These are phyloP conservation scores for Sebastes steindachneri DNA, from an alignment of 2,797 vertebrate species.

Conservation along the genomic window DNA sequence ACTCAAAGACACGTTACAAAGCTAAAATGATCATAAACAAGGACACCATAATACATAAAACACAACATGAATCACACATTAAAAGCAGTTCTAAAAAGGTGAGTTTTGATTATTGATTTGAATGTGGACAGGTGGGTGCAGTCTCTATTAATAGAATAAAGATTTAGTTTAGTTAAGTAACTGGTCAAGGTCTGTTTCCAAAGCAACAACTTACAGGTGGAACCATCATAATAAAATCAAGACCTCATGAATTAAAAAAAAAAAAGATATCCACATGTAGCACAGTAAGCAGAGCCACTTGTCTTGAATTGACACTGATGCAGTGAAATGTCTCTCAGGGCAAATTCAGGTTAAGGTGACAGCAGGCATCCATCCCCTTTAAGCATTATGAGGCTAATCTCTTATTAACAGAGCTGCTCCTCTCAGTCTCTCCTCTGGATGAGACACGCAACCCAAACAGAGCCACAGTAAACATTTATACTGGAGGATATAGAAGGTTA, in stretches of 20 bases:
- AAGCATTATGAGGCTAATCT: slow-evolving; percentile 69
- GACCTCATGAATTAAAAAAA: not conserved
- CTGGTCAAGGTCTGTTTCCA: not conserved
- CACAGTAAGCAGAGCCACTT: not conserved
- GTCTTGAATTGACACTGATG: not conserved
- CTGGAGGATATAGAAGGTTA: not conserved
- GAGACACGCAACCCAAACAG: not conserved
- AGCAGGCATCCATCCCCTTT: slow-evolving; percentile 38
- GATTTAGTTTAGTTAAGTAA: not conserved
- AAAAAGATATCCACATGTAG: not conserved
- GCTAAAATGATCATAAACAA: too few species aligned
- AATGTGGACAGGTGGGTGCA: too few species aligned
- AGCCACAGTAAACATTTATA: not conserved
- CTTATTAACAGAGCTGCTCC: slow-evolving; percentile 56
- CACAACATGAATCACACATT: too few species aligned
- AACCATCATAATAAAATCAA: not conserved
- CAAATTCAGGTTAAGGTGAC: slow-evolving; percentile 19
- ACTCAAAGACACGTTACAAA: too few species aligned
- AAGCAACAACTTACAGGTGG: not conserved
- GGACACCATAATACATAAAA: too few species aligned
- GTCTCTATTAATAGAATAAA: not conserved
- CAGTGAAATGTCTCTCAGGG: not conserved
- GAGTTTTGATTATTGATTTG: too few species aligned
- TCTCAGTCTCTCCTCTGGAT: not conserved
- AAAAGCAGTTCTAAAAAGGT: too few species aligned